Conservation (phyloP, 2,797 vertebrate species). For the Borostomias antarcticus region DNA sequence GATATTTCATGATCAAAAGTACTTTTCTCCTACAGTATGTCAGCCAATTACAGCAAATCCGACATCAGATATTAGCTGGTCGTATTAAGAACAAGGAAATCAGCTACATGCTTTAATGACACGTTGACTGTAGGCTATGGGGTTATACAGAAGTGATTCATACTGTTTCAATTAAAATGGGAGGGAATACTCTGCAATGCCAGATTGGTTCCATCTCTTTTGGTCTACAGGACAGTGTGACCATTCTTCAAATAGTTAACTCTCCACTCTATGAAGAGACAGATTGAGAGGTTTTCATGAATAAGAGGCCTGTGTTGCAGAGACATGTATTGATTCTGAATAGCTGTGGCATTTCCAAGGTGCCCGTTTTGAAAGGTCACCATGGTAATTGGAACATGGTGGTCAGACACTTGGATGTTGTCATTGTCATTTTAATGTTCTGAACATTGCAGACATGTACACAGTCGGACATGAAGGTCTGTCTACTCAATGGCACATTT, state of each 20-base stretch:
- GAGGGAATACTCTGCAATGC: not conserved
- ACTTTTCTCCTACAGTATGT: too few relatives aligned
- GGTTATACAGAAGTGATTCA: not conserved
- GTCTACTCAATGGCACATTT: too few relatives aligned
- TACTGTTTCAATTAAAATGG: not conserved
- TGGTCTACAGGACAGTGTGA: not conserved
- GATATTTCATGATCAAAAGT: not conserved
- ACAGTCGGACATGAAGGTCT: too few relatives aligned
- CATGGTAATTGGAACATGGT: not conserved
- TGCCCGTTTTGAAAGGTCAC: not conserved
- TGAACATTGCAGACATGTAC: too few relatives aligned
- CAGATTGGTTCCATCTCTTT: not conserved
- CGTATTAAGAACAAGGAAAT: too few relatives aligned
- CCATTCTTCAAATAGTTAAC: not conserved
- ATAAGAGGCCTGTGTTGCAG: not conserved
- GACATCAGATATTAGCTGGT: too few relatives aligned
- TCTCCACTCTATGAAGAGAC: constrained; percentile 1
- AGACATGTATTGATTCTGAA: not conserved
- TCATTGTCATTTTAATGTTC: not conserved
- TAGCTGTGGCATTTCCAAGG: not conserved
- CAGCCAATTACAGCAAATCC: too few relatives aligned
- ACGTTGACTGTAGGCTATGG: too few relatives aligned
- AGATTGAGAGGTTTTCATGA: too few relatives aligned
- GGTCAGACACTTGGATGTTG: not conserved
- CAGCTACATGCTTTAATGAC: too few relatives aligned